These are phyloP conservation scores for Lissocephala sabroskyi DNA, from an alignment of 2,888 invertebrate genomes.

Conservation along the genomic window DNA sequence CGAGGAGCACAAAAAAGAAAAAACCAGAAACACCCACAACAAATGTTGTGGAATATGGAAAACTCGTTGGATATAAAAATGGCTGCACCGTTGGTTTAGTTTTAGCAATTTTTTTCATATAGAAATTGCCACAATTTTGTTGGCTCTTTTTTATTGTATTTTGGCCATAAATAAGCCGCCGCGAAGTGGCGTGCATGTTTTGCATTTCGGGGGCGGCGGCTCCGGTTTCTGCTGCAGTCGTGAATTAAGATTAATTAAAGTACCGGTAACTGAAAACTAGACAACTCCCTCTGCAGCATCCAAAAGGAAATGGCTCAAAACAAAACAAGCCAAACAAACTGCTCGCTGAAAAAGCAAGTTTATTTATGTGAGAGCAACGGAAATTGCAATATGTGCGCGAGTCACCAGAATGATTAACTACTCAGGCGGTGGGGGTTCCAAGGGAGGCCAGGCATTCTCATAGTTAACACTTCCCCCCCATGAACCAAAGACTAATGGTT, in stretches of 20 bases:
- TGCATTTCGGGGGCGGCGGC: constrained; percentile 18
- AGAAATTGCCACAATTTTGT: too few species aligned
- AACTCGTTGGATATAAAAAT: constrained; percentile 16
- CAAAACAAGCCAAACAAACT: constrained; percentile 25
- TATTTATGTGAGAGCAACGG: too few species aligned
- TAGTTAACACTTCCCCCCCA: too few species aligned
- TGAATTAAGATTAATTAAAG: constrained; percentile 63
- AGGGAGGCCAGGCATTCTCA: too few species aligned
- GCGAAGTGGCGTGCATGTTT: constrained; percentile 40
- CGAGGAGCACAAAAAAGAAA: constrained; percentile 20
- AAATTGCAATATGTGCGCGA: too few species aligned
- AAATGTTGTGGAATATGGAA: constrained; percentile 4
- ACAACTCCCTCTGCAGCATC: too few species aligned
- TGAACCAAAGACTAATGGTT: too few species aligned
- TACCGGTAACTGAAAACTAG: constrained; percentile 47
- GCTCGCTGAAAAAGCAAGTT: too few species aligned
- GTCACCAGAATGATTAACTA: too few species aligned
- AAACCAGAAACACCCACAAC: constrained; percentile 17
- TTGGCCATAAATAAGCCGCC: constrained; percentile 56
- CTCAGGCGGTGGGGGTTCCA: too few species aligned
- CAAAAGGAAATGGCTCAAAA: constrained; percentile 13
- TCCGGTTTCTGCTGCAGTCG: constrained; percentile 54
- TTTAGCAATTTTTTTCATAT: too few species aligned
- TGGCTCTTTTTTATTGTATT: constrained; percentile 1
- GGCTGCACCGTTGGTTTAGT: background rate